Base-by-base conservation (phyloP, 2,888 invertebrate genomes). In the Diploptera punctata region DNA sequence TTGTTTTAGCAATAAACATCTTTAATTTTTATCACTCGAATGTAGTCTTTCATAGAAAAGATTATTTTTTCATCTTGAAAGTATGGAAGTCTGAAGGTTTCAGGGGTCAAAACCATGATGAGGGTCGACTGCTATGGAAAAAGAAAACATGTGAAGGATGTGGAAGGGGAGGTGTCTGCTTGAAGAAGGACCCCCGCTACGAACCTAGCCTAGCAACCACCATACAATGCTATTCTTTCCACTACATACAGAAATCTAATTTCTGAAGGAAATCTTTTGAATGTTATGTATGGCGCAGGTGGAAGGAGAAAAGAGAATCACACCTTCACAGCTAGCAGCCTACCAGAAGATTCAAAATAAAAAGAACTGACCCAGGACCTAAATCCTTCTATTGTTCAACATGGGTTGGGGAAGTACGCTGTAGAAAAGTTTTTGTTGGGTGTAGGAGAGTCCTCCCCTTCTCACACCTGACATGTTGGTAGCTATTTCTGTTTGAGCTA, bases 251-350 rank as follows among this genome's bases (percentile, higher is more conserved):
- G 61, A 65, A 73, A 68, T 67, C 67, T 73, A 67, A 70, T 73
- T 73, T 73, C 70, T 70, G n/a, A 73, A 73, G 70, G 73, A 60
- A 73, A 73, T 73, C 73, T 73, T 73, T 73, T 68, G 73, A 73
- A 70, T 57, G 52, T 61, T 65, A 52, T 73, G 65, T 33, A 10
- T n/a, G n/a, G n/a, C n/a, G n/a, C n/a, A n/a, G n/a, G 65, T n/a
- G 7, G 49, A 49, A 54, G 57, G 57, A 57, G 47, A 16, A 44
- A 24, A 26, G 4, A 65, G 70, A 31, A 62, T 71, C 71, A 54
- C 71, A 71, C 71, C 71, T 67, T 29, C 70, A 44, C 70, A 70
- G 70, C 70, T 24, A 31, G 67, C 26, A 65, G 38, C 24, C 65
- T 16, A 43, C 38, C 19, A 21, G 43, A 1, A 65, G 3, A 67